Evolutionary conservation across 2,888 invertebrate genomes (phyloP), one percentile per base, ranked within the genome.

Genomic region (Spisula subtruncata): DNA sequence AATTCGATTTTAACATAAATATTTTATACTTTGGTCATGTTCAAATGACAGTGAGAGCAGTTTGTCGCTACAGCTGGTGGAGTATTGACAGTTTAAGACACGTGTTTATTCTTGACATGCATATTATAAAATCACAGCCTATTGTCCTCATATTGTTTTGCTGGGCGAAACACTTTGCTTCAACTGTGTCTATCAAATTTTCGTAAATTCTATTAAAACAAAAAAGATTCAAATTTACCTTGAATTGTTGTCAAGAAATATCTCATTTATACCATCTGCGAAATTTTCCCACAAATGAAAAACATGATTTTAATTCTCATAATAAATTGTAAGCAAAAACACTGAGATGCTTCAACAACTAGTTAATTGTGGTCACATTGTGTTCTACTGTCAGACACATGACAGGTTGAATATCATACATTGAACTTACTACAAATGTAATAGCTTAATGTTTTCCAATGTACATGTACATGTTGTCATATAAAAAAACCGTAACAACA

Each of bases 261-360:
- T 51, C 16, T 51, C 1, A 51, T 51, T 51, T 16, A 51, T 51
- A 20, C 25, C n/a, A 66, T 25, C 60, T 41, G 2, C 8, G 25
- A 66, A 66, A 66, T 25, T 66, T 25, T 66, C 60, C 60, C 60
- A 66, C 60, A 66, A n/a, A 25, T 66, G 5, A 56, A 66, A 66
- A 66, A 51, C 51, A 51, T 51, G 51, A 51, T 2, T 51, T 51
- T 10, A 66, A 20, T 60, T 60, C 60, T 10, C 60, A 66, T 66
- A 5, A 66, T 66, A 25, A 66, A 66, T 66, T 66, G 60, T 25
- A 66, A 66, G 6, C 60, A 66, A 66, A 66, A 66, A 66, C 60
- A 41, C 41, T 5, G 4, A 25, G 12, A 66, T 25, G 25, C n/a
- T 66, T 66, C 25, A 66, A 66, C 60, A 66, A 66, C 25, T 25